A percentile compares a stretch with the other conserved stretches of the same genome.
These are phyloP conservation scores for Chinchilla lanigera DNA, from an alignment of 2,113 vertebrate genomes.

Conservation along the genomic window DNA sequence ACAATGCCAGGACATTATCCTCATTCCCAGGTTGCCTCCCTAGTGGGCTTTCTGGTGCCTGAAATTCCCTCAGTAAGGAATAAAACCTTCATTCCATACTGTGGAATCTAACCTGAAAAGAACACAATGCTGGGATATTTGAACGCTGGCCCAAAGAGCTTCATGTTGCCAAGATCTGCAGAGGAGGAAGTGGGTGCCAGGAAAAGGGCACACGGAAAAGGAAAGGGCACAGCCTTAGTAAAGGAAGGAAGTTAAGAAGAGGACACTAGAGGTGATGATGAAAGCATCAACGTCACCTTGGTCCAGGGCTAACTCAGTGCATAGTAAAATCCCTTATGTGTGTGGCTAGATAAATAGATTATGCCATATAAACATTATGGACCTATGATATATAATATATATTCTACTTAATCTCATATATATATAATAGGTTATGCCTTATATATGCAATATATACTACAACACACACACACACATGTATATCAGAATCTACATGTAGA, in stretches of 20 bases:
- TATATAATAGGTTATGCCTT: neutral
- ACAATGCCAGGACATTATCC: accelerated
- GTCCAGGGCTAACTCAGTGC: neutral
- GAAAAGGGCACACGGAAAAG: neutral
- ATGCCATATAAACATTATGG: neutral
- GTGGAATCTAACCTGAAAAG: constrained; percentile 21
- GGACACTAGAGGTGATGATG: neutral
- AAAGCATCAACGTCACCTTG: neutral
- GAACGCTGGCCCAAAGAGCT: neutral
- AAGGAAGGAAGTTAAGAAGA: neutral
- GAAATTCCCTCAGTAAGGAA: neutral
- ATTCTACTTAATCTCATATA: neutral
- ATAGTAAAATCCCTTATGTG: neutral
- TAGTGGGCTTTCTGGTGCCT: neutral
- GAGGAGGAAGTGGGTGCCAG: neutral
- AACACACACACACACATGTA: neutral
- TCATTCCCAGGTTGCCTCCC: neutral
- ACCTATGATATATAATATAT: neutral
- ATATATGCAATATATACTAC: neutral
- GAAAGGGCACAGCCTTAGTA: neutral
- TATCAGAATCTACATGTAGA: neutral
- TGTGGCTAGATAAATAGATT: neutral
- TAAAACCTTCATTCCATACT: neutral
- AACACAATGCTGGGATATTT: neutral
- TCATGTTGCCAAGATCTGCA: neutral